Percentiles rank a stretch among this genome's conserved stretches.
phyloP scores from a whole-genome alignment of 1,140 invertebrate genomes.

The Neoseiulus cucumeris region DNA sequence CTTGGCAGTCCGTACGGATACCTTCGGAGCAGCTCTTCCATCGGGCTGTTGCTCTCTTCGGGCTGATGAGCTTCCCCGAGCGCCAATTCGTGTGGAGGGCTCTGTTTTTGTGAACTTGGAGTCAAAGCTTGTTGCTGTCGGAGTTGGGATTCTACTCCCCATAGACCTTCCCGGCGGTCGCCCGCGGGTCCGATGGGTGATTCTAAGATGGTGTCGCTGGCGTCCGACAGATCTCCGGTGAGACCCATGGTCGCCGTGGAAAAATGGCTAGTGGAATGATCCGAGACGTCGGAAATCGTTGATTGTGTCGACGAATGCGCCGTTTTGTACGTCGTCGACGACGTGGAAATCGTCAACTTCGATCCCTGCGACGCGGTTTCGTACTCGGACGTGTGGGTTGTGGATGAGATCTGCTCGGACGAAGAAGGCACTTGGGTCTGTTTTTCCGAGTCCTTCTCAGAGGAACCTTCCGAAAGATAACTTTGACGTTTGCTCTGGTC shows the following conservation, averaged over 20 bases:
- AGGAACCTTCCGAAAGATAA: neutral
- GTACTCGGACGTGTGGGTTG: neutral
- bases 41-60: constrained; percentile 3
- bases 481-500: neutral
- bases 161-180: neutral
- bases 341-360: neutral
- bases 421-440: neutral
- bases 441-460: neutral
- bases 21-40: neutral
- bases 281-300: neutral
- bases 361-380: constrained; percentile 2
- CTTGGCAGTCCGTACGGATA: constrained; percentile 7
- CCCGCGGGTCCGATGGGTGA: neutral
- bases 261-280: constrained; percentile 4
- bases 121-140: too few species aligned
- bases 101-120: neutral
- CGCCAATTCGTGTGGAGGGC: neutral
- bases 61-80: neutral
- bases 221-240: neutral
- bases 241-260: neutral
- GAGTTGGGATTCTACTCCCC: neutral
- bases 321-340: constrained; percentile 1
- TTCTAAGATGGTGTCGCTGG: constrained; percentile 6
- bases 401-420: neutral
- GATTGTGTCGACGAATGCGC: constrained; percentile 1